Evolutionary conservation across 1,140 invertebrate genomes (phyloP), one percentile per base, ranked within the genome.

Genomic region (Muscidifurax raptorellus): DNA sequence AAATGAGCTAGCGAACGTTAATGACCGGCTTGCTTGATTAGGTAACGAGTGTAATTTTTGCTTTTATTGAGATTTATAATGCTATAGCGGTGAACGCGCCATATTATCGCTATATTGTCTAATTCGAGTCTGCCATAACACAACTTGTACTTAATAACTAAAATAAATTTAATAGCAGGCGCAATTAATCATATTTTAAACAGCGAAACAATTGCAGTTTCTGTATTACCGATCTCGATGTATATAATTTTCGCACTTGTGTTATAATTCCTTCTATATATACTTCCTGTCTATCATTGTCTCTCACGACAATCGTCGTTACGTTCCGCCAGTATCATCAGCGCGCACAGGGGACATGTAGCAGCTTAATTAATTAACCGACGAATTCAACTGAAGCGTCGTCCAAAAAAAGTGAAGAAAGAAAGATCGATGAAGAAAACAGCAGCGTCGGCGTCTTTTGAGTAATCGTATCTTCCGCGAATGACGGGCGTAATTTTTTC

Each of bases 51-150:
- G 67, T 71, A 75, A 82, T 47, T 69, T 77, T 77, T 25, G 36
- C 2, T 47, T 69, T 83, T 69, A 83, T 83, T 83, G 27, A 83
- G 32, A 77, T 83, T 77, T 77, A 83, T 77, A 83, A 67, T 75
- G 9, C 25, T 59, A 7, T 1, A 4, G 2, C 64, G 12, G 36
- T 7, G 36, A 32, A 15, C 3, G 72, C 9, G 2, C 15, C 9
- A 9, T 28, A 59, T 75, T 67, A 76, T 40, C 52, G 28, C 25
- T n/a, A n/a, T n/a, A 64, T 82, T 82, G 76, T 82, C 79, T 80
- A 67, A 78, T 67, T 32, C 30, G 36, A 71, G 30, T 59, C 66
- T 52, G 28, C 15, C 12, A 44, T 2, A 12, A n/a, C n/a, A n/a
- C n/a, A n/a, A n/a, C n/a, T n/a, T n/a, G n/a, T n/a, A n/a, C n/a